phyloP scores from a whole-genome alignment of 2,113 vertebrate genomes.

The Vulpes ferrilata region DNA sequence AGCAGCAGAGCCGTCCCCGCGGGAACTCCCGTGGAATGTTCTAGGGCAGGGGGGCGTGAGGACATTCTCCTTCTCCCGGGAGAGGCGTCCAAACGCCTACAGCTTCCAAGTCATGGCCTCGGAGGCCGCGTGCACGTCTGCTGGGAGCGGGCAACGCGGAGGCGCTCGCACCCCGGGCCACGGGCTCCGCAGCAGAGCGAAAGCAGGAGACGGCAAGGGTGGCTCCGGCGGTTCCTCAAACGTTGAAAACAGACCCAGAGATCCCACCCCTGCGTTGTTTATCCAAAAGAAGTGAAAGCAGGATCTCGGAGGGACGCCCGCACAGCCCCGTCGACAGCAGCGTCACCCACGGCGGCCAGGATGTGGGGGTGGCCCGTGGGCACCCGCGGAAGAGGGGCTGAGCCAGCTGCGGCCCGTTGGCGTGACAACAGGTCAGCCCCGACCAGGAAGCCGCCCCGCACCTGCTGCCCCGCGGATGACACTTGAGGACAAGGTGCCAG shows the following conservation, averaged over 20 bases:
- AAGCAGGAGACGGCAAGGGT: not conserved
- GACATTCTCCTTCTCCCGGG: not conserved
- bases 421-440: not conserved
- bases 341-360: accelerated
- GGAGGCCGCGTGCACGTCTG: too few species aligned
- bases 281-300: not conserved
- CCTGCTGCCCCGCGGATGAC: accelerated
- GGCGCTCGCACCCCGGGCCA: too few species aligned
- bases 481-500: not conserved
- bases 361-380: not conserved
- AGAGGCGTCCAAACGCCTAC: not conserved
- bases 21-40: accelerated
- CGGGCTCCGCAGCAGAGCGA: not conserved
- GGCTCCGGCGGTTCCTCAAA: not conserved
- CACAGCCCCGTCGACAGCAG: not conserved
- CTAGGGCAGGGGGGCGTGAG: not conserved
- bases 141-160: too few species aligned
- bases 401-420: accelerated
- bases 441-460: not conserved
- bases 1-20: accelerated
- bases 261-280: not conserved
- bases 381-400: accelerated
- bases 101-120: not conserved
- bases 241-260: not conserved
- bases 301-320: accelerated